Evolutionary conservation across 2,888 invertebrate genomes (phyloP).

Genomic region (Dasypogon diadema): DNA sequence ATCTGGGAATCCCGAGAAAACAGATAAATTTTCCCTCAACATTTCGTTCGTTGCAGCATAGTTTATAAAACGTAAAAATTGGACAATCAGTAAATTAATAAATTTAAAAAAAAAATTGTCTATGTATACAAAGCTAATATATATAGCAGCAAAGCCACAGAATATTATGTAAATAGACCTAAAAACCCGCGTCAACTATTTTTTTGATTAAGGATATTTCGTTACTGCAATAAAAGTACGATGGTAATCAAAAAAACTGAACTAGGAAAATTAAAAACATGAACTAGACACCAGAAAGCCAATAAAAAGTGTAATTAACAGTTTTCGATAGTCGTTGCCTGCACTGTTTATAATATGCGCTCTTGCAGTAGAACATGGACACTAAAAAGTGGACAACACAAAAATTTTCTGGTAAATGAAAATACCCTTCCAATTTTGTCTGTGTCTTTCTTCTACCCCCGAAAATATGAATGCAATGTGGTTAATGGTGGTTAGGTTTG

Average conservation of each 20-base stretch:
- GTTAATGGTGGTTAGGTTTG: constrained; percentile 3
- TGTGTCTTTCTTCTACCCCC: not conserved
- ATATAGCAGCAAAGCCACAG: not conserved
- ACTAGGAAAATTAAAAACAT: too few relatives aligned
- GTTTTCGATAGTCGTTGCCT: not conserved
- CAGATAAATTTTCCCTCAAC: too few relatives aligned
- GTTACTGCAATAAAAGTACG: too few relatives aligned
- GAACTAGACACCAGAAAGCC: too few relatives aligned
- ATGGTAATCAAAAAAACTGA: not conserved
- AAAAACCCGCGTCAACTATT: too few relatives aligned
- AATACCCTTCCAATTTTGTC: not conserved
- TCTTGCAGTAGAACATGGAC: not conserved
- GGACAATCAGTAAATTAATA: constrained; percentile 30
- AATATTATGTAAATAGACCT: constrained; percentile 2
- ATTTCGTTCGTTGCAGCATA: not conserved
- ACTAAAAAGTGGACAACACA: constrained; percentile 10
- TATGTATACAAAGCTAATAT: constrained; percentile 4
- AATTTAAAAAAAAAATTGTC: not conserved
- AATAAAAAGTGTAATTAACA: constrained; percentile 3
- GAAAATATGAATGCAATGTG: not conserved
- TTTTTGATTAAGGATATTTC: too few relatives aligned
- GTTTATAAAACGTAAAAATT: constrained; percentile 16
- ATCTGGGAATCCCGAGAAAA: too few relatives aligned
- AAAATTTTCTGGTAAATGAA: constrained; percentile 24
- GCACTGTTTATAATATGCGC: not conserved